These are phyloP conservation scores for Drosophila parvula DNA, from an alignment of 1,140 invertebrate species.

Conservation along the genomic window DNA sequence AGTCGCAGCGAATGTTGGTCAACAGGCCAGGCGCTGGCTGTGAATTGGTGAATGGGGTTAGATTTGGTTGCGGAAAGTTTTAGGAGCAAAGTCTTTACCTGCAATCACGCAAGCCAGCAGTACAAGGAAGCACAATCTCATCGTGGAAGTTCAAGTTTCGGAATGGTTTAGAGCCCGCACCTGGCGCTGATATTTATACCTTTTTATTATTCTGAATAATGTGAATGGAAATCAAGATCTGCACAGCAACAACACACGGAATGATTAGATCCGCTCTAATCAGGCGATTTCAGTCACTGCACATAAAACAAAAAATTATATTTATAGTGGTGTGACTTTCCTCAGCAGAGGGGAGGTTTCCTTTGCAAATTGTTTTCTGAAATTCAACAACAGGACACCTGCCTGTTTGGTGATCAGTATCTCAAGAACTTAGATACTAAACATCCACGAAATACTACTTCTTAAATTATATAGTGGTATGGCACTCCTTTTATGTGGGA, in stretches of 20 bases:
- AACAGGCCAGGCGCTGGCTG: constrained; percentile 53
- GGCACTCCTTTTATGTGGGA: no score
- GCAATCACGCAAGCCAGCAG: constrained; percentile 59
- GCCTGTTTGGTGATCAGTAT: no score
- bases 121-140: constrained; percentile 64
- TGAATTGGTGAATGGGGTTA: not conserved
- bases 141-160: constrained; percentile 34
- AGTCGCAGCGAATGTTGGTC: constrained; percentile 39
- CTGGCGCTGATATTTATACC: constrained; percentile 56
- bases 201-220: constrained; percentile 19
- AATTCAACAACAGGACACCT: no score
- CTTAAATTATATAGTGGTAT: no score
- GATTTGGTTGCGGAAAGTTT: not conserved
- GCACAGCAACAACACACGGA: constrained; percentile 15
- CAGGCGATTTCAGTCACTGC: constrained; percentile 19
- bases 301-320: not conserved
- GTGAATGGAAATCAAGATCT: constrained; percentile 39
- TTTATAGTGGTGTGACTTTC: not conserved
- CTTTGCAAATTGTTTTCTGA: no score
- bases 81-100: constrained; percentile 48
- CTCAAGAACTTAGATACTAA: no score
- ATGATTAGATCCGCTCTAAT: constrained; percentile 43
- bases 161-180: constrained; percentile 30
- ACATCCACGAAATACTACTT: no score
- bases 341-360: no score